Evolutionary conservation across 2,797 vertebrate genomes (phyloP).

Genomic region (Philypnodon macrostomus): DNA sequence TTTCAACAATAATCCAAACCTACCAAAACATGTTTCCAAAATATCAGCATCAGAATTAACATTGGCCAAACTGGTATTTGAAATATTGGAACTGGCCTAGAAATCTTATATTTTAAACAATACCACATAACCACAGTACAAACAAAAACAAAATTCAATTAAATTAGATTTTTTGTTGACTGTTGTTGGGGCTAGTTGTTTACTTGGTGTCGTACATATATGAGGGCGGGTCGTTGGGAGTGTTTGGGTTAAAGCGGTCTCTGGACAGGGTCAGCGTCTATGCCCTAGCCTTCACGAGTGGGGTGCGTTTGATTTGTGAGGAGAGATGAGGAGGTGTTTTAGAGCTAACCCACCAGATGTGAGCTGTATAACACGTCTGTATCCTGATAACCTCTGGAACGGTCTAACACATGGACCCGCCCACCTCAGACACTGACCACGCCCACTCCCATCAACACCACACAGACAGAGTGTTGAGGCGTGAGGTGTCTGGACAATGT

Average conservation of each 20-base stretch:
- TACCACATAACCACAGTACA: too few species aligned
- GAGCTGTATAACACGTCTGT: background rate
- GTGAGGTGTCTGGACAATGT: constrained; percentile 53
- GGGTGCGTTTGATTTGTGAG: constrained; percentile 59
- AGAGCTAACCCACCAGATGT: constrained; percentile 12
- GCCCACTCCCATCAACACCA: constrained; percentile 47
- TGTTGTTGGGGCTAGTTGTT: too few species aligned
- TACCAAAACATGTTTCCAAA: too few species aligned
- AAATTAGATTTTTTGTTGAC: too few species aligned
- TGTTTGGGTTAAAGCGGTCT: constrained; percentile 57
- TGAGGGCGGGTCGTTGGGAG: constrained; percentile 45
- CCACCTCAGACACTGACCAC: constrained; percentile 21
- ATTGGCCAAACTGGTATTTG: too few species aligned
- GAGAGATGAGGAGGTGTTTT: constrained; percentile 43
- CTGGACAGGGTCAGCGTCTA: constrained; percentile 52
- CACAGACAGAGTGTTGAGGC: constrained; percentile 50
- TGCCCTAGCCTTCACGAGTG: constrained; percentile 34
- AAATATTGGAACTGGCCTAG: too few species aligned
- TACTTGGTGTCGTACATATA: too few species aligned
- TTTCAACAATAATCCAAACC: too few species aligned
- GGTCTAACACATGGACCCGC: background rate
- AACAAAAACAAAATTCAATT: too few species aligned
- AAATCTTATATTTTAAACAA: too few species aligned
- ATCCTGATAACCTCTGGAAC: constrained; percentile 47
- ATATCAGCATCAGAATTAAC: too few species aligned